Evolutionary conservation across 2,797 vertebrate species (phyloP), one percentile per base, ranked within the genome.

Genomic region (Adrianichthys oophorus): DNA sequence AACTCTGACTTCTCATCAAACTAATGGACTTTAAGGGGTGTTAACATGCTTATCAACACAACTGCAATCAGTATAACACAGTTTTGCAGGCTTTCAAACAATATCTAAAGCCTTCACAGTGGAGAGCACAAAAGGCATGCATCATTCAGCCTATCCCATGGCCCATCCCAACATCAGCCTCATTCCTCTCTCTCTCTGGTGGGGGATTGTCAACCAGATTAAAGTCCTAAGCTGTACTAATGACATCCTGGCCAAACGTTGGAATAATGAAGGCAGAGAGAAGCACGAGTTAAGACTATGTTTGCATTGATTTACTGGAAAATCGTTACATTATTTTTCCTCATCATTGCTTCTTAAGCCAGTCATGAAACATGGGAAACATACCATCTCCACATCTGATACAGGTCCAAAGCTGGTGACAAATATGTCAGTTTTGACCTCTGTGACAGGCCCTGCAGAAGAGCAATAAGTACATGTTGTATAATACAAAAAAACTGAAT

Each of bases 381-480:
- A 6, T 88, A 94, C 93, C 93, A 94, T 94, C 85, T 94, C 93
- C n/a, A 94, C 93, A 72, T 94, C 93, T 61, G 93, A 94, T 54
- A 94, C 93, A 4, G 93, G 93, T 78, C 93, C 93, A 72, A 94
- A 94, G 84, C 93, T 94, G 87, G 93, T 94, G 80, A 94, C 93
- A 79, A 93, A 94, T 80, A 94, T 94, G 84, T 94, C 93, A 2
- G 93, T 94, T 90, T 94, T 94, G 66, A 94, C 92, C 80, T 94
- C 93, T 40, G 93, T 94, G 19, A 93, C 91, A 14, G 90, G 91
- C 86, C 92, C 92, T 93, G 72, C n/a, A 72, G 59, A 60, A 76
- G 44, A 70, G 24, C n/a, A 4, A 79, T 29, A 54, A 70, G 48
- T 32, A 21, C 67, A 59, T 44, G 24, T 53, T 56, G 58, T 42